Evolutionary conservation across 2,888 invertebrate species (phyloP).

Genomic region (Megastigmus dorsalis): DNA sequence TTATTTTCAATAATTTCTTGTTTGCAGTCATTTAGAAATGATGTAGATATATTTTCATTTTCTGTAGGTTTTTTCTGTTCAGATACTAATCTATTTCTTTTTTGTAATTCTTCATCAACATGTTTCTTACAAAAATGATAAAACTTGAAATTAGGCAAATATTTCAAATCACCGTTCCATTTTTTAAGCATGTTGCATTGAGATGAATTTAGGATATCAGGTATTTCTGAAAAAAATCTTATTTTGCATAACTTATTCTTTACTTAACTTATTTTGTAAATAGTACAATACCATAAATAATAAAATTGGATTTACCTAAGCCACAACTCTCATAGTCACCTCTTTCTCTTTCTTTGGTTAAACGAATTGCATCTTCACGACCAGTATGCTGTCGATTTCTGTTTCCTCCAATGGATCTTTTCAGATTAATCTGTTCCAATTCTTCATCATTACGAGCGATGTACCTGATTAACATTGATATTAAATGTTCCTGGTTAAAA

Average conservation of each 20-base stretch:
- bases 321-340: slow-evolving; percentile 87
- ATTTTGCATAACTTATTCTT: neutral
- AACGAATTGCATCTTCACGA: slow-evolving; percentile 85
- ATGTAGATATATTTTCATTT: too few relatives aligned
- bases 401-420: slow-evolving; percentile 85
- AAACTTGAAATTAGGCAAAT: slow-evolving; percentile 81
- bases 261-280: neutral
- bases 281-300: too few relatives aligned
- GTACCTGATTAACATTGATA: slow-evolving; percentile 74
- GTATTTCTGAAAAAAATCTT: slow-evolving; percentile 79
- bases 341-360: slow-evolving; percentile 83
- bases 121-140: slow-evolving; percentile 76
- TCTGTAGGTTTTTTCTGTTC: too few relatives aligned
- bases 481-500: too few relatives aligned
- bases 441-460: slow-evolving; percentile 84
- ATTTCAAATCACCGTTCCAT: slow-evolving; percentile 83
- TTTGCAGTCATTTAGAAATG: too few relatives aligned
- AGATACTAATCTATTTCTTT: slow-evolving; percentile 58
- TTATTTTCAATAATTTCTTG: neutral
- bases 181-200: slow-evolving; percentile 79
- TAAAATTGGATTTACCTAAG: slow-evolving; percentile 73
- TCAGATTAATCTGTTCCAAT: slow-evolving; percentile 85
- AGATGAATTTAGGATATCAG: slow-evolving; percentile 79
- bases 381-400: slow-evolving; percentile 87
- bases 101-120: slow-evolving; percentile 67